Conservation (phyloP, 1,140 invertebrate genomes). For the Ptiloglossa arizonensis region DNA sequence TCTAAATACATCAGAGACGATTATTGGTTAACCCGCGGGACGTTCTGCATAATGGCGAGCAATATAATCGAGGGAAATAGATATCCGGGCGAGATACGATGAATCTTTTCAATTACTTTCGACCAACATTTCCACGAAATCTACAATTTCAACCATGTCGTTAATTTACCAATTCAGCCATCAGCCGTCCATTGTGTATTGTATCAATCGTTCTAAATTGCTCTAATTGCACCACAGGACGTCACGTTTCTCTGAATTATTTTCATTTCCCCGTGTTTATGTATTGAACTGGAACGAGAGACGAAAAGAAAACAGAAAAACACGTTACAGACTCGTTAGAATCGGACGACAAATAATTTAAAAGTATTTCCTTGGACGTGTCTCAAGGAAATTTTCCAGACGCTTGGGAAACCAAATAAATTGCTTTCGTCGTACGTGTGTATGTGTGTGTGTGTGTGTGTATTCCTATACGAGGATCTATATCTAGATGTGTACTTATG, state of each 20-base stretch:
- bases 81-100: neutral
- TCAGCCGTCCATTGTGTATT: slow-evolving; percentile 20
- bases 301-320: too few relatives aligned
- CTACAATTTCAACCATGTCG: neutral
- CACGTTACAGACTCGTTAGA: slow-evolving; percentile 2
- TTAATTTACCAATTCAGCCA: slow-evolving; percentile 1
- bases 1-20: too few relatives aligned
- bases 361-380: neutral
- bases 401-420: neutral
- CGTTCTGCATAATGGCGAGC: neutral
- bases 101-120: neutral
- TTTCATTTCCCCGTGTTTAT: neutral
- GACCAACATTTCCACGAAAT: slow-evolving; percentile 7
- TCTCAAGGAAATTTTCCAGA: neutral
- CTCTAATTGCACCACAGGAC: slow-evolving; percentile 19
- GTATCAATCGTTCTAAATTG: neutral
- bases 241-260: neutral
- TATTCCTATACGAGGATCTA: too few relatives aligned
- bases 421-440: slow-evolving; percentile 7
- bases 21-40: too few relatives aligned
- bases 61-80: neutral
- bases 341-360: neutral
- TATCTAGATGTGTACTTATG: neutral
- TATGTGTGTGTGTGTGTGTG: too few relatives aligned
- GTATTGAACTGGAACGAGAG: neutral